phyloP scores from a whole-genome alignment of 1,140 invertebrate genomes.

The Zaprionus gabonicus region DNA sequence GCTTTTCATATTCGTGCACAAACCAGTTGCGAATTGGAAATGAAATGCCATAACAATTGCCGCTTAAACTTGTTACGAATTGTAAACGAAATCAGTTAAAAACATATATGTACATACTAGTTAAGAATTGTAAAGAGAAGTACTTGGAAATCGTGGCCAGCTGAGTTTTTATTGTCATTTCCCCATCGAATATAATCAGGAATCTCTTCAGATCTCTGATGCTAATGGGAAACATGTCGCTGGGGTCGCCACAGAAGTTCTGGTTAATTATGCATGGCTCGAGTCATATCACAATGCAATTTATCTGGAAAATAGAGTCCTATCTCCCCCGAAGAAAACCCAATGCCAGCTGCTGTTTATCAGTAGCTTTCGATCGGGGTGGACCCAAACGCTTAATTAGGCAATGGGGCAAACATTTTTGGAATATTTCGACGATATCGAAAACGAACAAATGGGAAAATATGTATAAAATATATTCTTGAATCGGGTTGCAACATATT shows the following conservation, averaged over 20 bases:
- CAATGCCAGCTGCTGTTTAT: conserved; percentile 46
- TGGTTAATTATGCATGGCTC: conserved; percentile 36
- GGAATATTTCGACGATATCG: conserved; percentile 21
- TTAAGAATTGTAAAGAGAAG: background rate
- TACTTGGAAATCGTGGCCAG: background rate
- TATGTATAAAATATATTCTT: conserved; percentile 12
- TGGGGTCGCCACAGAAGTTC: background rate
- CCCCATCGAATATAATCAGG: background rate
- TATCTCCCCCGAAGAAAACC: background rate
- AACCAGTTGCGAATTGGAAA: too few relatives aligned
- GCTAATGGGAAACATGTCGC: background rate
- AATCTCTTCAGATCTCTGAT: background rate
- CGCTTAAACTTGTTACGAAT: too few relatives aligned
- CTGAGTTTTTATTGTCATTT: background rate
- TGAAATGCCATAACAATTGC: background rate
- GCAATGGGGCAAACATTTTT: conserved; percentile 7
- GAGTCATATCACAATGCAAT: conserved; percentile 33
- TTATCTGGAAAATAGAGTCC: conserved; percentile 25
- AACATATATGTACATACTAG: background rate
- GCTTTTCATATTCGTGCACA: too few relatives aligned
- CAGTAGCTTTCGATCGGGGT: conserved; percentile 35
- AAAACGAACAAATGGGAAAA: conserved; percentile 31
- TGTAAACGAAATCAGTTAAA: too few relatives aligned
- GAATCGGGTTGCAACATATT: conserved; percentile 40
- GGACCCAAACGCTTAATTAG: conserved; percentile 43